Evolutionary conservation across 2,113 vertebrate genomes (phyloP).

Genomic region (Gavia stellata): DNA sequence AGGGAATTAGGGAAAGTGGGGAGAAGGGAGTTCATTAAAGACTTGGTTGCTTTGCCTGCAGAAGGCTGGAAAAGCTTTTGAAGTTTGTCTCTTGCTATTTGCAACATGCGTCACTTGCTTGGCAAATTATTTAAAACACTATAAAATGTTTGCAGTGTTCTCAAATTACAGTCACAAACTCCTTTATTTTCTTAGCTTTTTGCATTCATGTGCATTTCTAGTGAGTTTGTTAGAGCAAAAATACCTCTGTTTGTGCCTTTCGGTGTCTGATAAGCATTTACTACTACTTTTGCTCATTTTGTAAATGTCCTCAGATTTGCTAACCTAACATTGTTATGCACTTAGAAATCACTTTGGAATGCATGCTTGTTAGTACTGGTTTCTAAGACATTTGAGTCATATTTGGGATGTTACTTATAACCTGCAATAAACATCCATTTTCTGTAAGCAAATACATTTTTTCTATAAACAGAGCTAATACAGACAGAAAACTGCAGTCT

Average conservation of each 20-base stretch:
- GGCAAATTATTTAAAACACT: not conserved
- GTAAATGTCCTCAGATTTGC: not conserved
- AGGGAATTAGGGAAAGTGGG: not conserved
- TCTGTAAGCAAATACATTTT: not conserved
- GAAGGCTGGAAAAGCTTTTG: slow-evolving; percentile 5
- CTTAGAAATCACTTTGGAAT: not conserved
- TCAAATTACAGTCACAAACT: not conserved
- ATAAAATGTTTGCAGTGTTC: not conserved
- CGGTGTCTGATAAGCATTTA: not conserved
- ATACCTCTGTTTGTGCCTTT: not conserved
- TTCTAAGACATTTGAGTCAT: not conserved
- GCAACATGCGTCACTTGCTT: not conserved
- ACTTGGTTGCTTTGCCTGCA: not conserved
- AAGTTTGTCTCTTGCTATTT: slow-evolving; percentile 28
- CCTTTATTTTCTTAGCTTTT: not conserved
- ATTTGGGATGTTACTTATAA: not conserved
- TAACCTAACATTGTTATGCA: not conserved
- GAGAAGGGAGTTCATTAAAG: not conserved
- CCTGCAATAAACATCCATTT: not conserved
- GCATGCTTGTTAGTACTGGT: not conserved
- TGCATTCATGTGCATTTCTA: not conserved
- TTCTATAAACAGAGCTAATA: not conserved
- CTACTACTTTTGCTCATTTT: not conserved
- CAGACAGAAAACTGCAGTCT: not conserved
- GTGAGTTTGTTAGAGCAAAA: not conserved